Evolutionary conservation across 2,113 vertebrate species (phyloP).

Genomic region (Chrysochloris asiatica): DNA sequence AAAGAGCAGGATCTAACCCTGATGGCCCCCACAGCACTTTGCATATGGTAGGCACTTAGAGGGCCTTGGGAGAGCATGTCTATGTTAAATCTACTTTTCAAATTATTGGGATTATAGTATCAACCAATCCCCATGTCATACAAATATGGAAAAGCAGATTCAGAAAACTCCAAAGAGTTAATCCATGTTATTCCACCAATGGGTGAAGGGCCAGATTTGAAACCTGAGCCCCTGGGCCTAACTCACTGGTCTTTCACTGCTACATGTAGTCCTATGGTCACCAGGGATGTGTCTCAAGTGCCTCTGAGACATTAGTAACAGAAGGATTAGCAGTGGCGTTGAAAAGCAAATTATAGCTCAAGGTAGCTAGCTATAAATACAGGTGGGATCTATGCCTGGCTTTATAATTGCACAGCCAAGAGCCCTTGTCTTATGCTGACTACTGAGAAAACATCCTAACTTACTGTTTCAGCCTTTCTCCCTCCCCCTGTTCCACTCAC

Average conservation of each 20-base stretch:
- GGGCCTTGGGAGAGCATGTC: background rate
- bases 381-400: background rate
- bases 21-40: background rate
- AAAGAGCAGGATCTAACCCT: background rate
- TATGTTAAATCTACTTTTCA: background rate
- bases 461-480: fast-evolving
- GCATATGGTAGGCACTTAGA: no score
- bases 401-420: background rate
- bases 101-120: background rate
- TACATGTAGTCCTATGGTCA: background rate
- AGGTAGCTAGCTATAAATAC: background rate
- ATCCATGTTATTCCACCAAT: background rate
- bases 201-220: background rate
- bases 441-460: background rate
- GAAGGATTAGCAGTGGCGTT: conserved; percentile 11
- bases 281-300: background rate
- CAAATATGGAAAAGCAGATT: background rate
- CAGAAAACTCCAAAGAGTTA: background rate
- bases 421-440: background rate
- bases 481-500: background rate
- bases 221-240: background rate
- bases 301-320: background rate
- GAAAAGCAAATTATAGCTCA: conserved; percentile 30
- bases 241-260: background rate
- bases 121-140: background rate